Conservation (phyloP, 2,888 invertebrate genomes). For the Oscheius sp. region DNA sequence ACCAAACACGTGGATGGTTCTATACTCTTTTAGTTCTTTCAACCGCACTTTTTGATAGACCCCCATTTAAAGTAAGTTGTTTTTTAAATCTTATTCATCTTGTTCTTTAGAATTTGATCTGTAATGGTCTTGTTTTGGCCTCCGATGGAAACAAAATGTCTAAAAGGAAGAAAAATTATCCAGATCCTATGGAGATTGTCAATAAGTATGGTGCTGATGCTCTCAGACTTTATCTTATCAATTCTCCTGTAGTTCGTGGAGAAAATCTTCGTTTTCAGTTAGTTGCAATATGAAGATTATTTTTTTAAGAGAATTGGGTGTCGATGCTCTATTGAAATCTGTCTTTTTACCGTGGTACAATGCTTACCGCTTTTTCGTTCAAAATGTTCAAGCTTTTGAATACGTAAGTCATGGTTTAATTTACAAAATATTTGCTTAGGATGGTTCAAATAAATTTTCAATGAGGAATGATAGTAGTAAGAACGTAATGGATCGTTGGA, state of each 20-base stretch:
- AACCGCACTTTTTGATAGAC: constrained; percentile 91
- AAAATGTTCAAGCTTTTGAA: constrained; percentile 86
- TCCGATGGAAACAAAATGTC: constrained; percentile 99
- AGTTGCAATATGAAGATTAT: not conserved
- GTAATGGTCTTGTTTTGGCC: constrained; percentile 89
- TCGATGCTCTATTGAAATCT: constrained; percentile 92
- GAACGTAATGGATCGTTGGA: constrained; percentile 97
- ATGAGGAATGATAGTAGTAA: constrained; percentile 54
- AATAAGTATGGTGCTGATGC: constrained; percentile 96
- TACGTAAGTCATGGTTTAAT: constrained; percentile 71
- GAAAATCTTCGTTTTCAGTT: constrained; percentile 86
- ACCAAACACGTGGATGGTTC: constrained; percentile 75
- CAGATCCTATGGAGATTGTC: constrained; percentile 88
- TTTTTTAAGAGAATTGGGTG: constrained; percentile 86
- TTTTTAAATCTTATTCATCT: not conserved
- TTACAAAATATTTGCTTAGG: constrained; percentile 36
- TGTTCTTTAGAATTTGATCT: constrained; percentile 83
- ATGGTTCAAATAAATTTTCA: constrained; percentile 44
- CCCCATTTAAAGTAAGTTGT: constrained; percentile 83
- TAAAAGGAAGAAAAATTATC: constrained; percentile 97
- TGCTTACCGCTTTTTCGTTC: constrained; percentile 84
- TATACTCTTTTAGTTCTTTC: constrained; percentile 96
- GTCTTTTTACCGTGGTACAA: constrained; percentile 93
- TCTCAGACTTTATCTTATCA: constrained; percentile 90
- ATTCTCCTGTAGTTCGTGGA: constrained; percentile 96